Conservation (phyloP, 1,140 invertebrate genomes). For the Drosophila seguyi region DNA sequence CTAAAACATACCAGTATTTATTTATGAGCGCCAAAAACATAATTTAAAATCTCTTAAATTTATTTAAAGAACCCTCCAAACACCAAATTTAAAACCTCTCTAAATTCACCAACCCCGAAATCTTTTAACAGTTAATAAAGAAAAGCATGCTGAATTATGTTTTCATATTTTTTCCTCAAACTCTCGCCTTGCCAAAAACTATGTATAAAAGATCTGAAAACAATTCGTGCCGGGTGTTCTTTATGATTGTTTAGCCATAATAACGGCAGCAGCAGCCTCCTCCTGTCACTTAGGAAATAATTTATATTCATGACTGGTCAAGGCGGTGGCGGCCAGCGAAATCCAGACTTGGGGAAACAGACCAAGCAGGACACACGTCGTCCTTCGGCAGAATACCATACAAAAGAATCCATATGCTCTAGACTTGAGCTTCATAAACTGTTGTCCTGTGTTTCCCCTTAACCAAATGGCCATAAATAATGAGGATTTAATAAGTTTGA, state of each 20-base stretch:
- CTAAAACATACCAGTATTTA: too few relatives aligned
- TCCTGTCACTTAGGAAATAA: constrained; percentile 45
- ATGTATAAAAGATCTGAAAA: constrained; percentile 28
- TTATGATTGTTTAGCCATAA: constrained; percentile 40
- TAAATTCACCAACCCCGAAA: background rate
- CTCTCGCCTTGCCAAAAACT: constrained; percentile 4
- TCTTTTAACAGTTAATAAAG: constrained; percentile 25
- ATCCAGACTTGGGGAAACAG: background rate
- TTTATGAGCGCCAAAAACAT: too few relatives aligned
- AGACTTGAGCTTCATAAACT: constrained; percentile 62
- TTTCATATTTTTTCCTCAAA: constrained; percentile 15
- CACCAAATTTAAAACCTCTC: background rate
- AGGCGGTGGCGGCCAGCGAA: constrained; percentile 8
- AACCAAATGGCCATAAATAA: constrained; percentile 72
- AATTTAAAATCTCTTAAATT: background rate
- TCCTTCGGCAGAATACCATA: constrained; percentile 39
- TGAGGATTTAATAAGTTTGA: constrained; percentile 35
- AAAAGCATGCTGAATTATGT: constrained; percentile 3
- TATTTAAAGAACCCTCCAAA: background rate
- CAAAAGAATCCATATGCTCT: constrained; percentile 55
- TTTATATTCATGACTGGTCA: constrained; percentile 68
- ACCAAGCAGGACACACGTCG: constrained; percentile 1
- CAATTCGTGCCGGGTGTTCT: constrained; percentile 35
- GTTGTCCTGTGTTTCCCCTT: constrained; percentile 23
- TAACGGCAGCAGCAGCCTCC: constrained; percentile 14